phyloP scores from a whole-genome alignment of 2,113 vertebrate species.

The Macquaria australasica region DNA sequence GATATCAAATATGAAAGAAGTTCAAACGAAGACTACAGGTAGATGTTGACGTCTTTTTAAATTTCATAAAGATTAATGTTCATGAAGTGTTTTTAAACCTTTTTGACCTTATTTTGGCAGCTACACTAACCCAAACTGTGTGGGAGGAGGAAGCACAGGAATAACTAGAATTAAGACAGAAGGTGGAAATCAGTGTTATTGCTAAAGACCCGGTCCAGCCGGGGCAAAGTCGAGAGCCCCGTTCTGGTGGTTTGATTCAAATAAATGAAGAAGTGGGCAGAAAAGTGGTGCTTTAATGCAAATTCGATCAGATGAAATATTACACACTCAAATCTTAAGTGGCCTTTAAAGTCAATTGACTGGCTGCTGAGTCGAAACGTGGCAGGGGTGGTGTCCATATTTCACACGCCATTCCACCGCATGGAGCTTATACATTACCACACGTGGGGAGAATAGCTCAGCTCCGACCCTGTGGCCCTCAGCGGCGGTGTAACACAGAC shows the following conservation, averaged over 20 bases:
- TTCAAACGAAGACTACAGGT: not conserved
- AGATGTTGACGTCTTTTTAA: slow-evolving; percentile 10
- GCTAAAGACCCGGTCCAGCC: slow-evolving; percentile 25
- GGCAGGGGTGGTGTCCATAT: slow-evolving; percentile 68
- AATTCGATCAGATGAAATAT: slow-evolving; percentile 81
- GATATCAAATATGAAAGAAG: slow-evolving; percentile 11
- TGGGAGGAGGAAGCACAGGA: slow-evolving; percentile 8
- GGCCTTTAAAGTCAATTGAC: slow-evolving; percentile 81
- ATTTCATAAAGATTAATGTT: not conserved
- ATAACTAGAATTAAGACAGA: slow-evolving; percentile 26
- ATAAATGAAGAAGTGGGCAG: slow-evolving; percentile 73
- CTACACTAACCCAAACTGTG: slow-evolving; percentile 1
- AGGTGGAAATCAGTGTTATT: slow-evolving; percentile 44
- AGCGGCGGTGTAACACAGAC: slow-evolving; percentile 25
- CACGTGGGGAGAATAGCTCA: slow-evolving; percentile 54
- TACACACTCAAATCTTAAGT: slow-evolving; percentile 78
- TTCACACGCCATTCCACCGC: slow-evolving; percentile 71
- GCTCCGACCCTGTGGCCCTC: slow-evolving; percentile 49
- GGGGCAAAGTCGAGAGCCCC: slow-evolving; percentile 42
- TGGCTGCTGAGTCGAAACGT: slow-evolving; percentile 68
- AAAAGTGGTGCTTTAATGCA: slow-evolving; percentile 74
- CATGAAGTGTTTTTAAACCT: not conserved
- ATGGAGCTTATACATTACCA: slow-evolving; percentile 60
- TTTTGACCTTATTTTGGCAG: not conserved
- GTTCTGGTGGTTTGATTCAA: slow-evolving; percentile 64